Percentiles rank a stretch among this genome's conserved stretches.
Evolutionary conservation across 2,113 vertebrate species (phyloP).

Genomic region (Zingel zingel): DNA sequence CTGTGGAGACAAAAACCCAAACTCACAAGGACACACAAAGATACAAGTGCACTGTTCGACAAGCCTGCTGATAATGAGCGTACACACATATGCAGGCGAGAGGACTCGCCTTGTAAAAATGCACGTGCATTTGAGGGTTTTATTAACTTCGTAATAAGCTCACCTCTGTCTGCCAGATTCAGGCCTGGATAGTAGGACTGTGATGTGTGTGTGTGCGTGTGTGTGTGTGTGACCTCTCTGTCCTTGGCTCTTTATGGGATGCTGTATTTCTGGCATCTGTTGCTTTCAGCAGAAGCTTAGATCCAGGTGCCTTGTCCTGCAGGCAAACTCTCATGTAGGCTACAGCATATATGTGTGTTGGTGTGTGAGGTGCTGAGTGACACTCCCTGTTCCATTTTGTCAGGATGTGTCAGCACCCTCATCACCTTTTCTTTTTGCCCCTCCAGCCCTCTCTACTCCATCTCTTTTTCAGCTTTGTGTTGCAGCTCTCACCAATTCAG

Average conservation of each 20-base stretch:
- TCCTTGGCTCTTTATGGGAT: slow-evolving; percentile 58
- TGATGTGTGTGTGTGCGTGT: not conserved
- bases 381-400: slow-evolving; percentile 69
- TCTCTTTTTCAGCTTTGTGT: slow-evolving; percentile 24
- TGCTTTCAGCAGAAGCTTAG: slow-evolving; percentile 71
- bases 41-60: slow-evolving; percentile 9
- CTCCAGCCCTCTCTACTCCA: slow-evolving; percentile 19
- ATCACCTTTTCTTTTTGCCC: slow-evolving; percentile 48
- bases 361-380: slow-evolving; percentile 73
- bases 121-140: slow-evolving; percentile 42
- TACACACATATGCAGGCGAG: not conserved
- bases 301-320: slow-evolving; percentile 59
- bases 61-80: slow-evolving; percentile 16
- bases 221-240: slow-evolving; percentile 36
- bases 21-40: slow-evolving; percentile 13
- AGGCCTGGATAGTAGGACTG: slow-evolving; percentile 16
- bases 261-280: slow-evolving; percentile 72
- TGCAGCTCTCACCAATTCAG: slow-evolving; percentile 15
- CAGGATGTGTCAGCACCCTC: slow-evolving; percentile 73
- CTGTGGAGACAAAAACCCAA: slow-evolving; percentile 39
- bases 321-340: slow-evolving; percentile 34
- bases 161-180: slow-evolving; percentile 29
- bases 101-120: slow-evolving; percentile 55
- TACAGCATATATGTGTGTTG: not conserved
- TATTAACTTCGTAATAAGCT: slow-evolving; percentile 43